Base-by-base conservation (phyloP, 2,888 invertebrate genomes). In the Didymodactylos carnosus region DNA sequence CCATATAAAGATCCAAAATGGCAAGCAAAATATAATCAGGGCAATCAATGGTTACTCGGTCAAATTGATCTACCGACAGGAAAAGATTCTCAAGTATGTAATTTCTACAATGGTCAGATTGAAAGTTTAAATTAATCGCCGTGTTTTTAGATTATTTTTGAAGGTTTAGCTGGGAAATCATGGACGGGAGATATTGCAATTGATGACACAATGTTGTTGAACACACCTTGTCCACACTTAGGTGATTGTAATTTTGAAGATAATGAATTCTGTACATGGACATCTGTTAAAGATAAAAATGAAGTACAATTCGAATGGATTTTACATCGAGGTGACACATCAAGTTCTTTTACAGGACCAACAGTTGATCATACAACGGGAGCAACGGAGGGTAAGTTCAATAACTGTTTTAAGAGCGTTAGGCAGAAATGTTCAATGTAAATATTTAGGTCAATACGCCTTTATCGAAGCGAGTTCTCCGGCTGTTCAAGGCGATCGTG, bases 401-500 rank as follows among this genome's bases (percentile, higher is more conserved):
- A n/a, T n/a, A n/a, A n/a, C n/a, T n/a, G n/a, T n/a, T n/a, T n/a
- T n/a, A n/a, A n/a, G n/a, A n/a, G n/a, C n/a, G n/a, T n/a, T n/a
- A n/a, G n/a, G n/a, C n/a, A n/a, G n/a, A n/a, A n/a, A n/a, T n/a
- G n/a, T n/a, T n/a, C n/a, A n/a, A n/a, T n/a, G n/a, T n/a, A n/a
- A n/a, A n/a, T n/a, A n/a, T n/a, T n/a, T 43, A 10, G 75, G 75
- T 23, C 40, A 43, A 79, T 80, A 80, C 75, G 77, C 78, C 49
- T 80, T 76, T 75, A 78, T 80, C 72, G 79, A 80, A 75, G 76
- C 78, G 0, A 79, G 80, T 27, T 85, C 87, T 0, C 84, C 85
- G 0, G 84, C 87, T 19, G 78, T 84, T 19, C 84, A 84, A 62
- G 88, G 89, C 78, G 88, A 89, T 76, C 87, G 87, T 0, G 89